phyloP scores from a whole-genome alignment of 2,888 invertebrate species.

The Zeuzera pyrina region DNA sequence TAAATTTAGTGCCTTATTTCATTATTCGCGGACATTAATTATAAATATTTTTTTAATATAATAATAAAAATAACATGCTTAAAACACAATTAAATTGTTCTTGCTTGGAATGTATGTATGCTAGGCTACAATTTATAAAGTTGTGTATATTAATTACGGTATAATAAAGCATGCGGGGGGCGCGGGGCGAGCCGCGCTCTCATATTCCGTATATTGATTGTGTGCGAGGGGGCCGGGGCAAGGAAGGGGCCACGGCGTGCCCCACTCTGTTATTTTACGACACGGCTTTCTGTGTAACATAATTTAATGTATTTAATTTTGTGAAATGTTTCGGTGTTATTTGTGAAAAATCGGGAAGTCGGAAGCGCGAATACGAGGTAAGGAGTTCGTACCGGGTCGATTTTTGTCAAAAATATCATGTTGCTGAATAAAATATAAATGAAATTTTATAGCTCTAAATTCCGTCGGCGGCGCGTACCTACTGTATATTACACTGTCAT shows the following conservation, averaged over 20 bases:
- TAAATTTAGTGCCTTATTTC: too few species aligned
- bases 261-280: conserved; percentile 74
- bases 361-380: conserved; percentile 63
- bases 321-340: conserved; percentile 72
- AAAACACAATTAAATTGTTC: conserved; percentile 9
- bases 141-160: conserved; percentile 72
- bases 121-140: conserved; percentile 60
- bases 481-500: conserved; percentile 71
- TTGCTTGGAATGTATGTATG: conserved; percentile 40
- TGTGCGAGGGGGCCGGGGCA: conserved; percentile 70
- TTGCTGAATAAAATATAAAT: conserved; percentile 51
- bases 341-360: conserved; percentile 67
- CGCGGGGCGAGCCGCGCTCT: conserved; percentile 72
- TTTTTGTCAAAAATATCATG: conserved; percentile 45
- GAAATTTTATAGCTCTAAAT: conserved; percentile 65
- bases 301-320: conserved; percentile 66
- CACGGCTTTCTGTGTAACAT: conserved; percentile 75
- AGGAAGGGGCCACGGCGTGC: conserved; percentile 73
- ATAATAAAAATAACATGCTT: neutral
- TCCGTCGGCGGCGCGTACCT: conserved; percentile 70
- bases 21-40: too few species aligned
- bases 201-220: conserved; percentile 74
- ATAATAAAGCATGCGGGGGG: conserved; percentile 72
- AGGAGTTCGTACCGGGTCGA: conserved; percentile 45
- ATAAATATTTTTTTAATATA: neutral